A percentile compares a stretch with the other conserved stretches of the same genome.
Evolutionary conservation across 2,797 vertebrate genomes (phyloP).

Genomic region (Crax fasciolata): DNA sequence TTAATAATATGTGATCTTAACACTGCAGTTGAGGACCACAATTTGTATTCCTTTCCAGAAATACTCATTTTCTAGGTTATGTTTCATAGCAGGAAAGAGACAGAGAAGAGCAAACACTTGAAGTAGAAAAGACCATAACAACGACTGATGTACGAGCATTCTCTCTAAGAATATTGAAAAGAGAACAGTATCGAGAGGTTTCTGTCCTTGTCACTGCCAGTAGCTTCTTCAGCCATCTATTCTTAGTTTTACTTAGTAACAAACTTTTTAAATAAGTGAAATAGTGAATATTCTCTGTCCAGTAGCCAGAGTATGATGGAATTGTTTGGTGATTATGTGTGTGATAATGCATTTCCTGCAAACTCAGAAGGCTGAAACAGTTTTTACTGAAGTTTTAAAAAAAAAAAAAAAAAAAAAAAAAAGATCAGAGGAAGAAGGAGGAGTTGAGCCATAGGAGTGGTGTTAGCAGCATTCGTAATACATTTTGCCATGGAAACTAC

Average conservation of each 20-base stretch:
- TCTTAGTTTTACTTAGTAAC: not conserved
- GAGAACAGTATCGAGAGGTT: not conserved
- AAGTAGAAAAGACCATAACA: not conserved
- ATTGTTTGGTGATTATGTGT: not conserved
- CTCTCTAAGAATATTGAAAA: not conserved
- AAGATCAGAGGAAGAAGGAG: not conserved
- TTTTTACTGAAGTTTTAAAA: conserved; percentile 37
- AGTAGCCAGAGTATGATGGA: not conserved
- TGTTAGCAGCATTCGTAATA: conserved; percentile 1
- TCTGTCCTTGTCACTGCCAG: not conserved
- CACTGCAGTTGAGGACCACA: not conserved
- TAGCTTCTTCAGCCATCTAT: not conserved
- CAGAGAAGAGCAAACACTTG: not conserved
- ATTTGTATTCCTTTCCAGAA: not conserved
- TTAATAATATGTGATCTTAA: not conserved
- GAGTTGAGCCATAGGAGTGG: not conserved
- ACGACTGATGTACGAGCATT: not conserved
- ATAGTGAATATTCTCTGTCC: not conserved
- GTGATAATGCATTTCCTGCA: not conserved
- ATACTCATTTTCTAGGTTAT: not conserved
- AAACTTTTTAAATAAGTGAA: not conserved
- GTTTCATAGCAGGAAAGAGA: not conserved
- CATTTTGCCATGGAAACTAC: conserved; percentile 76
- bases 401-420: no score
- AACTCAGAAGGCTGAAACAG: not conserved